phyloP scores from a whole-genome alignment of 1,140 invertebrate genomes.

The Drosophila cardini region DNA sequence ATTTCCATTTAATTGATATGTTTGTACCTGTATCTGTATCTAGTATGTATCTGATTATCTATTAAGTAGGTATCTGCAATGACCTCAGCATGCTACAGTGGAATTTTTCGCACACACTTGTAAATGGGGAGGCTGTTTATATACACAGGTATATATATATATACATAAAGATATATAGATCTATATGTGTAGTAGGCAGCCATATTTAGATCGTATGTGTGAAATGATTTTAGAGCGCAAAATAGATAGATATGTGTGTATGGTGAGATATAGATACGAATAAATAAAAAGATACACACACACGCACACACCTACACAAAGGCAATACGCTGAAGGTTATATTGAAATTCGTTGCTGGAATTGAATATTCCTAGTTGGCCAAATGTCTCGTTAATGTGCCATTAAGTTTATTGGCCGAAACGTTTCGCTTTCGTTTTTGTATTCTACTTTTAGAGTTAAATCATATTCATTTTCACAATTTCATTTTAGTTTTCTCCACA shows the following conservation, averaged over 20 bases:
- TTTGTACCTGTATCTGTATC: conserved; percentile 1
- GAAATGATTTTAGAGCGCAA: conserved; percentile 9
- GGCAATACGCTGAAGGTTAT: conserved; percentile 67
- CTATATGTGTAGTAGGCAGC: conserved; percentile 9
- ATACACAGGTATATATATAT: conserved; percentile 25
- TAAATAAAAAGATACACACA: conserved; percentile 65
- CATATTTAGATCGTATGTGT: conserved; percentile 46
- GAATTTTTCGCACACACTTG: conserved; percentile 65
- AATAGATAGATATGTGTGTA: conserved; percentile 34
- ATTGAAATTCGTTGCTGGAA: conserved; percentile 40
- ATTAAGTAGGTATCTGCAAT: conserved; percentile 29
- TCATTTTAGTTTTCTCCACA: conserved; percentile 43
- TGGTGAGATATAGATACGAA: conserved; percentile 45
- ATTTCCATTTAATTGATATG: conserved; percentile 16
- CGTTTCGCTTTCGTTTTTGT: conserved; percentile 12
- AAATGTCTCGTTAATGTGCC: conserved; percentile 34
- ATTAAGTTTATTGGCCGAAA: conserved; percentile 25
- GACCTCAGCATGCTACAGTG: conserved; percentile 69
- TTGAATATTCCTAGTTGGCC: conserved; percentile 24
- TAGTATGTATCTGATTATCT: conserved; percentile 7
- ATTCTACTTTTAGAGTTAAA: conserved; percentile 22
- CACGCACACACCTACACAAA: conserved; percentile 59
- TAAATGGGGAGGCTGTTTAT: conserved; percentile 47
- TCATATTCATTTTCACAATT: conserved; percentile 12
- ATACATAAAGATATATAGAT: conserved; percentile 35